These are phyloP conservation scores for Syngnathus floridae DNA, from an alignment of 2,113 vertebrate species.

Conservation along the genomic window DNA sequence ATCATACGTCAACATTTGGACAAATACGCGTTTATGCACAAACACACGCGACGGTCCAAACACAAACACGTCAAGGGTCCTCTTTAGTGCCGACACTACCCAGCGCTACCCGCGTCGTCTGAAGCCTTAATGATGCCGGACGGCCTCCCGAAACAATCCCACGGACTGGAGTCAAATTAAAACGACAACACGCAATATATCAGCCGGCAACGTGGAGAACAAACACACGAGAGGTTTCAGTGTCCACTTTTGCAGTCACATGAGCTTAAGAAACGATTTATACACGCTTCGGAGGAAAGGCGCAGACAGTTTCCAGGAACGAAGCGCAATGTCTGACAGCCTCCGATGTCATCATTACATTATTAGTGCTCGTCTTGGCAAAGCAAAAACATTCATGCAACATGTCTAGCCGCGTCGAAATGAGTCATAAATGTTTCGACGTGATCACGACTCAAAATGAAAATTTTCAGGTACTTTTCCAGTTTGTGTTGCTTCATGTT, in stretches of 20 bases:
- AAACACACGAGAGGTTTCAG: background rate
- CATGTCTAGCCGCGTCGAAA: background rate
- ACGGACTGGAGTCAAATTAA: background rate
- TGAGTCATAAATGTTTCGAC: background rate
- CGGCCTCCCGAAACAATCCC: constrained; percentile 42
- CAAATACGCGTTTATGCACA: constrained; percentile 1
- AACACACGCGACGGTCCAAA: constrained; percentile 12
- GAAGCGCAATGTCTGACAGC: background rate
- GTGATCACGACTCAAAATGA: background rate
- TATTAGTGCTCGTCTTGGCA: background rate
- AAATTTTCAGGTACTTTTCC: background rate
- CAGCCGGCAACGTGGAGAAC: background rate
- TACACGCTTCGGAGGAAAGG: background rate
- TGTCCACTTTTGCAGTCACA: background rate
- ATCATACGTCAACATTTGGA: constrained; percentile 48
- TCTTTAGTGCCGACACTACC: constrained; percentile 8
- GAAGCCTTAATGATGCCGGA: constrained; percentile 49
- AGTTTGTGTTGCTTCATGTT: background rate
- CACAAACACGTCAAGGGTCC: constrained; percentile 20
- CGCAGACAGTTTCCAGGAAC: background rate
- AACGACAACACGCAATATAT: background rate
- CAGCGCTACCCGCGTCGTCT: constrained; percentile 20
- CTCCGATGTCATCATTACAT: constrained; percentile 5
- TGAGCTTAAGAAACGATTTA: background rate
- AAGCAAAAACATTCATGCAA: background rate